Base-by-base conservation (phyloP, 2,113 vertebrate genomes). In the Xiphophorus maculatus region DNA sequence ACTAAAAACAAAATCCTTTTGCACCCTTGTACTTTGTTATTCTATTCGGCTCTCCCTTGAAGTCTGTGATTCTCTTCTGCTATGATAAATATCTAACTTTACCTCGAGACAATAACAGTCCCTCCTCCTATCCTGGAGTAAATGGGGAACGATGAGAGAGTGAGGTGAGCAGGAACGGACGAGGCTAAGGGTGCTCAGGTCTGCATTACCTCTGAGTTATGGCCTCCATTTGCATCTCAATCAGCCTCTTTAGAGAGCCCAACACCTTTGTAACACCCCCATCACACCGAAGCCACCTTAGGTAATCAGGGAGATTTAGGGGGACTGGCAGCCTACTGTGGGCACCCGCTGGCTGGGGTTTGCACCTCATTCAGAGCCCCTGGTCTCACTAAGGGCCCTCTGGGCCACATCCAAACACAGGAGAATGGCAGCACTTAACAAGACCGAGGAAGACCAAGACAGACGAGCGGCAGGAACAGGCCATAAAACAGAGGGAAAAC, bases 121-220 rank as follows among this genome's bases (percentile, higher is more conserved):
- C 82, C 82, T 87, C 86, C 85, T 83, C 73, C 83, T 83, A 64
- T 81, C 75, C 89, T 84, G 83, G 80, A 84, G 89, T 91, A 93
- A 94, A 94, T 93, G 92, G 90, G 92, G 91, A 93, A 84, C 58
- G 83, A 92, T 93, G 91, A 92, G 88, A 75, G 87, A 83, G 86
- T 71, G 89, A 84, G 85, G 87, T 87, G 85, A 89, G 81, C 69
- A 84, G 79, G 78, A 92, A 88, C 37, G 85, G 90, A 89, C 86
- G 77, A 89, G 84, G 87, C 85, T 84, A 85, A 91, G 92, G 87
- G 88, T 91, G 90, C 83, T 93, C 90, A 89, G 95, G 94, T 96
- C 96, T 94, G 95, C 96, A 97, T 97, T 97, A 97, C 94, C 88
- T 95, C 93, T 97, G 97, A 98, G 96, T 98, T 97, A 98, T 97